A percentile compares a stretch with the other conserved stretches of the same genome.
These are phyloP conservation scores for Tetrapedia diversipes DNA, from an alignment of 2,888 invertebrate species.

Conservation along the genomic window DNA sequence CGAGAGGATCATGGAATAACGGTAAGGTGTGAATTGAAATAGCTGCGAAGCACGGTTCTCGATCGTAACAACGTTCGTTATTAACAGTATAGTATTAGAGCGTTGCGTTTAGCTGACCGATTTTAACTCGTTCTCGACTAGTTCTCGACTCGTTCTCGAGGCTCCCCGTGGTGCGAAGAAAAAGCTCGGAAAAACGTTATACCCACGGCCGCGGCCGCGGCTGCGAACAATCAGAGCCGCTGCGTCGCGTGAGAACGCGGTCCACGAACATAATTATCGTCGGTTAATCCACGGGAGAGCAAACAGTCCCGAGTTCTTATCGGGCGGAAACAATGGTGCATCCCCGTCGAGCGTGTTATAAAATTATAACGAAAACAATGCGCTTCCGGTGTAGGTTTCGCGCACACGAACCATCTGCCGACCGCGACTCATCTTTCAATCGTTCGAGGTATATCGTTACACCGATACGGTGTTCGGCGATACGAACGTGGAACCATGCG, in stretches of 20 bases:
- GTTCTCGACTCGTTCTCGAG: too few species aligned
- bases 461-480: conserved; percentile 59
- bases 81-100: too few species aligned
- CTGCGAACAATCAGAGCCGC: conserved; percentile 4
- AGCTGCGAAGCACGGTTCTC: too few species aligned
- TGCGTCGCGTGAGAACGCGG: conserved; percentile 57
- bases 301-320: conserved; percentile 57
- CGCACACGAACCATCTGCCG: conserved; percentile 40
- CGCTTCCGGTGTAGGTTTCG: conserved; percentile 72
- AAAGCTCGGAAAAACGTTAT: neutral
- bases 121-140: too few species aligned
- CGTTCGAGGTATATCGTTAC: conserved; percentile 53
- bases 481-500: too few species aligned
- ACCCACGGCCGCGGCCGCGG: conserved; percentile 22
- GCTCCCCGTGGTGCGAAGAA: neutral
- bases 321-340: conserved; percentile 54
- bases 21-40: too few species aligned
- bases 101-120: too few species aligned
- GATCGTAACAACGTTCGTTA: too few species aligned
- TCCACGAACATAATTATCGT: conserved; percentile 51
- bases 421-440: conserved; percentile 60
- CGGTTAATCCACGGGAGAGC: conserved; percentile 50
- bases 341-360: conserved; percentile 39
- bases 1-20: too few species aligned
- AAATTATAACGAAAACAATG: conserved; percentile 61